A percentile compares a stretch with the other conserved stretches of the same genome.
phyloP scores from a whole-genome alignment of 2,888 invertebrate genomes.

The Phaedon cochleariae region DNA sequence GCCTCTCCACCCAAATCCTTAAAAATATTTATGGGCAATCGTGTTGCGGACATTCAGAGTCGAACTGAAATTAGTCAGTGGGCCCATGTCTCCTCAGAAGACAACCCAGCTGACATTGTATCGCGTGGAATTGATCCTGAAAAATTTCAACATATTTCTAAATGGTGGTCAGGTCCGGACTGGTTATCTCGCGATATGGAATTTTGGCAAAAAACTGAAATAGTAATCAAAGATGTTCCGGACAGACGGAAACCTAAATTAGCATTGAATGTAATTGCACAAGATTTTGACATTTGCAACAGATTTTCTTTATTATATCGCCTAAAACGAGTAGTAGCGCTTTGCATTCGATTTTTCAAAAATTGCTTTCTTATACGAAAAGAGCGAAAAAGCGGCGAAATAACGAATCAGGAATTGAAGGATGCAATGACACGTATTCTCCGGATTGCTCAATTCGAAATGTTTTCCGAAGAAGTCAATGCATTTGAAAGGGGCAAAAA shows the following conservation, averaged over 20 bases:
- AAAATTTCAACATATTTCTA: neutral
- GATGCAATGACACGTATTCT: neutral
- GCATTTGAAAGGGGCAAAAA: neutral
- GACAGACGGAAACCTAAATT: no score
- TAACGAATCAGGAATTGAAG: neutral
- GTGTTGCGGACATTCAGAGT: slow-evolving; percentile 48
- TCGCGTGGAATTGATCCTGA: neutral
- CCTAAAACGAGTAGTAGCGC: no score
- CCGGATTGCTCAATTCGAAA: neutral
- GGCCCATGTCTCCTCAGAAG: slow-evolving; percentile 44
- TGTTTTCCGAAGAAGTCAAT: neutral
- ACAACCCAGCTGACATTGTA: neutral
- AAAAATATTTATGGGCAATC: slow-evolving; percentile 47
- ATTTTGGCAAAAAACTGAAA: no score
- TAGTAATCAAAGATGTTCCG: no score
- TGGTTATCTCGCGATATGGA: no score
- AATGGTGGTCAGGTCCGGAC: neutral
- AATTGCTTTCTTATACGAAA: neutral
- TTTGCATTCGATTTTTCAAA: no score
- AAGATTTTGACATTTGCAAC: no score
- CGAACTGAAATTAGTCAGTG: slow-evolving; percentile 39
- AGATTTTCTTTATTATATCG: no score
- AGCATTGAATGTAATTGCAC: no score
- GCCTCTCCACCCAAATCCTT: neutral
- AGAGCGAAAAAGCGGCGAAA: neutral